Percentiles rank a stretch among this genome's conserved stretches.
Conservation (phyloP, 2,113 vertebrate species). For the Hippoglossus stenolepis region DNA sequence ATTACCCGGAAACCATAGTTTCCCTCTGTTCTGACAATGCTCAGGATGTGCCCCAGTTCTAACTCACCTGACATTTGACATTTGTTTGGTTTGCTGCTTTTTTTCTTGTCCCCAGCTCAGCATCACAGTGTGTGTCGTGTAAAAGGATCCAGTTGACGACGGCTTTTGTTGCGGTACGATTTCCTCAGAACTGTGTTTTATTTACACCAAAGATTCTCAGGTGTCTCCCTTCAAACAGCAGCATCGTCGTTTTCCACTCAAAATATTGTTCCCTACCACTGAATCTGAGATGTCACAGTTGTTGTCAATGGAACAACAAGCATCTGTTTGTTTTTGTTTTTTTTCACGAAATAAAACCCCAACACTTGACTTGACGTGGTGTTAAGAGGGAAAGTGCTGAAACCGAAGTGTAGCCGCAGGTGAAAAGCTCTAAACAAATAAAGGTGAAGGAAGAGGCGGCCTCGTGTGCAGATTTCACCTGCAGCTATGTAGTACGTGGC, state of each 20-base stretch:
- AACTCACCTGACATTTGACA: background rate
- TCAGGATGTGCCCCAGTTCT: background rate
- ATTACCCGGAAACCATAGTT: conserved; percentile 58
- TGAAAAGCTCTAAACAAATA: conserved; percentile 62
- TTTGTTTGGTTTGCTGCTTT: conserved; percentile 28
- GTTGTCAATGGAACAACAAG: conserved; percentile 6
- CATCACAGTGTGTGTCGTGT: background rate
- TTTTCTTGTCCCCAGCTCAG: background rate
- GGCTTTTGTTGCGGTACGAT: background rate
- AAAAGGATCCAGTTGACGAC: background rate
- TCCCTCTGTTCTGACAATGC: conserved; percentile 31
- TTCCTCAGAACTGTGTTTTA: background rate
- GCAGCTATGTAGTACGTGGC: conserved; percentile 72
- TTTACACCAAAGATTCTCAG: background rate
- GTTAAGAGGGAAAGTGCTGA: conserved; percentile 52
- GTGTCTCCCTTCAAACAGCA: background rate
- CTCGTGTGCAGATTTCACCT: conserved; percentile 50
- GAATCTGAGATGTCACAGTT: conserved; percentile 9
- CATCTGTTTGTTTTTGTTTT: background rate
- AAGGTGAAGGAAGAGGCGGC: conserved; percentile 29
- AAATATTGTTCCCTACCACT: background rate
- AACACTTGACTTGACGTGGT: conserved; percentile 12
- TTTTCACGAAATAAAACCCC: conserved; percentile 15
- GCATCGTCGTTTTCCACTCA: background rate
- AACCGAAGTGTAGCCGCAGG: conserved; percentile 22